Evolutionary conservation across 1,140 invertebrate genomes (phyloP).

Genomic region (Zaprionus taronus): DNA sequence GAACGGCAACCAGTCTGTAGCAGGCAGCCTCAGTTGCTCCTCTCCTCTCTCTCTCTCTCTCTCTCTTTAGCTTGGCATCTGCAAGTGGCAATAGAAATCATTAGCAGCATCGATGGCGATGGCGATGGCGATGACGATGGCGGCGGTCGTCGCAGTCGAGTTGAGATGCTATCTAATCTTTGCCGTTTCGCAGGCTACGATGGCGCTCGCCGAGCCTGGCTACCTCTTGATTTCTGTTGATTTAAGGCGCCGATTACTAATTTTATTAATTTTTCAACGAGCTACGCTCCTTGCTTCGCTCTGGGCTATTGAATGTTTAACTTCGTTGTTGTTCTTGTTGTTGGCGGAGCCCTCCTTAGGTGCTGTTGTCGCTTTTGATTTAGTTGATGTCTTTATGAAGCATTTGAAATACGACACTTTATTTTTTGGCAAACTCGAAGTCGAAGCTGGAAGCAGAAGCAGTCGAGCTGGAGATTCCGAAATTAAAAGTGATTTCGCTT

Average conservation of each 20-base stretch:
- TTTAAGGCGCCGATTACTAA: constrained; percentile 82
- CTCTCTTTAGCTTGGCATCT: constrained; percentile 20
- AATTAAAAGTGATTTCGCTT: constrained; percentile 83
- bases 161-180: constrained; percentile 69
- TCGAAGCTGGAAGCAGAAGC: neutral
- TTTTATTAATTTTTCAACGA: constrained; percentile 82
- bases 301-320: constrained; percentile 44
- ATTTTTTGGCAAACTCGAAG: constrained; percentile 29
- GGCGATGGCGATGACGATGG: neutral
- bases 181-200: constrained; percentile 49
- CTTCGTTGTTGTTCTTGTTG: constrained; percentile 15
- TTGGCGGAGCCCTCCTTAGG: constrained; percentile 45
- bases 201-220: constrained; percentile 52
- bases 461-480: constrained; percentile 43
- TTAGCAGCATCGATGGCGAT: constrained; percentile 67
- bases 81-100: constrained; percentile 76
- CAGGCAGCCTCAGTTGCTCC: neutral
- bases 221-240: constrained; percentile 76
- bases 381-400: constrained; percentile 83
- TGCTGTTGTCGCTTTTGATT: constrained; percentile 80
- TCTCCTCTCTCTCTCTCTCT: neutral
- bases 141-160: neutral
- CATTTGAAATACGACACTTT: constrained; percentile 83
- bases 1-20: constrained; percentile 45
- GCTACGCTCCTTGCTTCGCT: constrained; percentile 25